Evolutionary conservation across 2,797 vertebrate species (phyloP), one percentile per base, ranked within the genome.

Genomic region (Enteromius fasciolatus): DNA sequence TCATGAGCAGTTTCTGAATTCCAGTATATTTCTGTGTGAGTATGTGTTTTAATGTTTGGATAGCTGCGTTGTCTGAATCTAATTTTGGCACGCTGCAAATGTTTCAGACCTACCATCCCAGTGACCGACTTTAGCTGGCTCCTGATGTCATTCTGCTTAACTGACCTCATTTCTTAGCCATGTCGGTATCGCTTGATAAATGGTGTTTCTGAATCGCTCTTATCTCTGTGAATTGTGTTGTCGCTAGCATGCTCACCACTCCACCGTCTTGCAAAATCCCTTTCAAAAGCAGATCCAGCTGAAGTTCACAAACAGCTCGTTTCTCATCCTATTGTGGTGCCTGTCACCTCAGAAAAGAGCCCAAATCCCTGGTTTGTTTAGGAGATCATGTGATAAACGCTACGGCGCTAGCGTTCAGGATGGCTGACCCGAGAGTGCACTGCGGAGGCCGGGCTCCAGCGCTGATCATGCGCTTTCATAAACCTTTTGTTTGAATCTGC

Each of bases 301-400:
- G 64, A 69, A 82, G 81, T 77, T 78, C 63, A 81, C 83, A 84
- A 84, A 78, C 81, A 44, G 63, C 69, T 77, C 82, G 85, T 89
- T 86, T 85, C 87, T 89, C 85, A 86, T 87, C 87, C 79, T 68
- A 82, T 84, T 88, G 83, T 88, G 73, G 17, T 9, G 72, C 79
- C 0, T 77, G 76, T 83, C 87, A 78, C 61, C 70, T 74, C 44
- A 74, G 72, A 82, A 54, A 79, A 63, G 80, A 84, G n/a, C 80
- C 36, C 57, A 28, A 82, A 81, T 11, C 39, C 76, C 66, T 76
- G 12, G 0, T 23, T 87, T 85, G 84, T 84, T 88, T 82, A 31
- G 85, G 31, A 31, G 73, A 61, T 72, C 77, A 0, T 76, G 68
- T 72, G 66, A 61, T 28, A 36, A 23, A 1, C 36, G 3, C 73